phyloP scores from a whole-genome alignment of 2,797 vertebrate genomes.

The Chelon labrosus region DNA sequence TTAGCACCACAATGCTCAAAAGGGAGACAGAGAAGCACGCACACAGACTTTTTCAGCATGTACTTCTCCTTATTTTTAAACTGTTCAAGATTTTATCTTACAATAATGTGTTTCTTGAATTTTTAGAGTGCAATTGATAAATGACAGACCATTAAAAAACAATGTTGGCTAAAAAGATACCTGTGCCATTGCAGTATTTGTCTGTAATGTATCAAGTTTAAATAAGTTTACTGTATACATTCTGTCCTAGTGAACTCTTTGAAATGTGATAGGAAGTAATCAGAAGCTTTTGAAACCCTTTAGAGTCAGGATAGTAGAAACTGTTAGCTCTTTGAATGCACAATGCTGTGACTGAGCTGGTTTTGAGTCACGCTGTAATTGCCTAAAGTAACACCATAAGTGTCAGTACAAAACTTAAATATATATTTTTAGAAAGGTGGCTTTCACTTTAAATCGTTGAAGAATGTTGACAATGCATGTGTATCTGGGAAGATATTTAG shows the following conservation, averaged over 20 bases:
- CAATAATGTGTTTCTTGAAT: conserved; percentile 12
- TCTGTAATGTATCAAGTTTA: conserved; percentile 9
- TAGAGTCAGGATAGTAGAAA: conserved; percentile 30
- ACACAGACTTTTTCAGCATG: conserved; percentile 58
- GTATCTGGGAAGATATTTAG: not conserved
- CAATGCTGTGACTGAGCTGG: conserved; percentile 28
- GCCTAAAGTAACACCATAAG: conserved; percentile 31
- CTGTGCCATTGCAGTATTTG: not conserved
- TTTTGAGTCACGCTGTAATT: conserved; percentile 43
- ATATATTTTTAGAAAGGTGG: conserved; percentile 5
- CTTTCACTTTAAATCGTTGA: not conserved
- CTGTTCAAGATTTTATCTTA: conserved; percentile 42
- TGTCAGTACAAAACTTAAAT: conserved; percentile 6
- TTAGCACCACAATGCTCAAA: conserved; percentile 66
- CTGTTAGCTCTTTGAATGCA: conserved; percentile 42
- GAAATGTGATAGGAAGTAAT: conserved; percentile 40
- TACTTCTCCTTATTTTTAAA: conserved; percentile 46
- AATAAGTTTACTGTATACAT: conserved; percentile 9
- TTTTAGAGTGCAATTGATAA: conserved; percentile 10
- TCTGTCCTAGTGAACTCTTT: conserved; percentile 11
- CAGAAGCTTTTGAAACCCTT: conserved; percentile 38
- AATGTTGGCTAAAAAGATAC: conserved; percentile 6
- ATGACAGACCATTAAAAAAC: not conserved
- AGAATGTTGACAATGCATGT: not conserved
- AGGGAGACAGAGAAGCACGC: conserved; percentile 56